These are phyloP conservation scores for Ophion slaviceki DNA, from an alignment of 2,888 invertebrate genomes.

Conservation along the genomic window DNA sequence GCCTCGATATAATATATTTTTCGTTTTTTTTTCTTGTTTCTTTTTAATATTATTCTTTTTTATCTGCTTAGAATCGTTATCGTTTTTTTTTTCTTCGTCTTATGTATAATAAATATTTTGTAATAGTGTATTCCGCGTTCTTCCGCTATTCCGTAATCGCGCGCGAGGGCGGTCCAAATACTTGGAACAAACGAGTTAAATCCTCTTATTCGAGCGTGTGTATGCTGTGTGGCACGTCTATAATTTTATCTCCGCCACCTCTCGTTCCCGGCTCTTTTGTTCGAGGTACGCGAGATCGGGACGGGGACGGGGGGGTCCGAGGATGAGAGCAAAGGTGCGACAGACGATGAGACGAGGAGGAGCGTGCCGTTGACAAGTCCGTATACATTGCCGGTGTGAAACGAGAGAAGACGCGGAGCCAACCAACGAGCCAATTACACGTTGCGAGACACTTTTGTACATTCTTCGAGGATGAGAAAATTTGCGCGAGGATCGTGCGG, in stretches of 20 bases:
- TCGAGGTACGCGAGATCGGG: background rate
- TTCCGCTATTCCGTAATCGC: constrained; percentile 66
- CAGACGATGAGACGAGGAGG: no score
- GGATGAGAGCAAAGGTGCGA: no score
- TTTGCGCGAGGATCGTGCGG: background rate
- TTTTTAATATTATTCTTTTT: constrained; percentile 47
- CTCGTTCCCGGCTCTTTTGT: background rate
- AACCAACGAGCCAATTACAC: background rate
- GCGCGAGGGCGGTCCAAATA: constrained; percentile 58
- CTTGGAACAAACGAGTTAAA: constrained; percentile 73
- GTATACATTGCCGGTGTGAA: no score
- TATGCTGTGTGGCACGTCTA: no score
- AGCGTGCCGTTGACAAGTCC: no score
- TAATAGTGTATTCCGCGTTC: constrained; percentile 72
- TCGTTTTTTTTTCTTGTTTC: constrained; percentile 70
- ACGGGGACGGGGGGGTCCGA: no score
- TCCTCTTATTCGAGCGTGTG: constrained; percentile 23
- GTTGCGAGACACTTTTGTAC: background rate
- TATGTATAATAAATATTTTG: constrained; percentile 67
- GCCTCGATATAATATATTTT: constrained; percentile 79
- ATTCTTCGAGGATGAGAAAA: constrained; percentile 10
- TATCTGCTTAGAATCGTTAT: constrained; percentile 71
- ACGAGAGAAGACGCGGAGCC: background rate
- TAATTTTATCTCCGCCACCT: constrained; percentile 1
- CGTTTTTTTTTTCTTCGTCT: constrained; percentile 62